Evolutionary conservation across 2,888 invertebrate species (phyloP).

Genomic region (Thymelicus sylvestris): DNA sequence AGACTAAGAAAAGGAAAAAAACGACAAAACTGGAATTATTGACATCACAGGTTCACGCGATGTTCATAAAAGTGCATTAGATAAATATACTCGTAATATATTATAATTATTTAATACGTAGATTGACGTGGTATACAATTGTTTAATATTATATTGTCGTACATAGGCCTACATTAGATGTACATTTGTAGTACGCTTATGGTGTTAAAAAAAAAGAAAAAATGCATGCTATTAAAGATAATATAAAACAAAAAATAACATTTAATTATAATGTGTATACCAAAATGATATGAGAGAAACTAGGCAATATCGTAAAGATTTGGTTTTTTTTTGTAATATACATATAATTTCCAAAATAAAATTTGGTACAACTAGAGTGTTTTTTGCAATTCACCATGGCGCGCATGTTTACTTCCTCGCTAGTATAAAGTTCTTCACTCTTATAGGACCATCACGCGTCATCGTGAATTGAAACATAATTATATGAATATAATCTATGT

Average conservation of each 20-base stretch:
- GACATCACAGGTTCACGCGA: neutral
- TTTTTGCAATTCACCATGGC: slow-evolving; percentile 8
- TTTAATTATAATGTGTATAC: slow-evolving; percentile 3
- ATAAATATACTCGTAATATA: slow-evolving; percentile 6
- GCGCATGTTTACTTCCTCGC: neutral
- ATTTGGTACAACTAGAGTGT: neutral
- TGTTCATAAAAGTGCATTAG: slow-evolving; percentile 16
- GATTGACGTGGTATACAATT: slow-evolving; percentile 5
- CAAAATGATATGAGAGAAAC: slow-evolving; percentile 11
- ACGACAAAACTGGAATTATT: no score
- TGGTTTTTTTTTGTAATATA: neutral
- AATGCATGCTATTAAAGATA: neutral
- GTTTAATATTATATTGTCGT: neutral
- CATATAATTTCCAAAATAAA: neutral
- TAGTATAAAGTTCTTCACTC: slow-evolving; percentile 8
- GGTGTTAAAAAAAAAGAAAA: neutral
- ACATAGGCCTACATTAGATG: slow-evolving; percentile 11
- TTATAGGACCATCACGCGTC: slow-evolving; percentile 8
- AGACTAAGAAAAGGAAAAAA: neutral
- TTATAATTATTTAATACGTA: neutral
- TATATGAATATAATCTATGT: neutral
- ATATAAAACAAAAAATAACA: neutral
- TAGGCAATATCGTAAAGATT: neutral
- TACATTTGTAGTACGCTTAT: slow-evolving; percentile 7
- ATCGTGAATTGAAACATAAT: slow-evolving; percentile 2